Base-by-base conservation (phyloP, 2,888 invertebrate genomes). In the Caenorhabditis uteleia region DNA sequence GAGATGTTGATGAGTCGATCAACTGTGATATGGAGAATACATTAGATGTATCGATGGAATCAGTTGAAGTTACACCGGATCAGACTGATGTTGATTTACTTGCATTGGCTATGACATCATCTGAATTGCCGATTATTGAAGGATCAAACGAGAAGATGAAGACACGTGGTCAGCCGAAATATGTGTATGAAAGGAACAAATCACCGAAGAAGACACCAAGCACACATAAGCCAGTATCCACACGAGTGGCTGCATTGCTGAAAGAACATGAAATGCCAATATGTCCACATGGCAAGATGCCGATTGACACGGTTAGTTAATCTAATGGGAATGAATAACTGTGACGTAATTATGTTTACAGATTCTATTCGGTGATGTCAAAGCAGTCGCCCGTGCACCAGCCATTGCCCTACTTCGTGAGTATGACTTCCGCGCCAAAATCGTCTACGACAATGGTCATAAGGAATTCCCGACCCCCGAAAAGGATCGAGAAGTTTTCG, bases 281-380 rank as follows among this genome's bases (percentile, higher is more conserved):
- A 7, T 81, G 81, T 56, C 54, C 66, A 5, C 81, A 81, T 44
- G 78, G 72, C 18, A 67, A 68, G 42, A 56, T 81, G 39, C 51
- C 69, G 10, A 61, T 79, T 29, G 70, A 78, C n/a, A 33, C 72
- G 31, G 68, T 78, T 16, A 10, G 48, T 29, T 29, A n/a, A n/a
- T n/a, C n/a, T n/a, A n/a, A n/a, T n/a, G n/a, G 31, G 31, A 7
- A 14, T 29, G 38, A 77, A 79, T 39, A 65, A 62, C 2, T 78
- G 77, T 26, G 50, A 62, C 18, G 36, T 48, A 33, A 25, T 43
- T 10, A 25, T 38, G 6, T 38, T 38, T 34, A 14, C 42, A 68
- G 64, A 68, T 75, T 47, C 55, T 72, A 1, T 67, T 45, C 21
- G 81, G 79, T 16, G 75, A 79, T 21, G 68, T 77, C 23, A 81